Conservation (phyloP, 2,888 invertebrate genomes). For the Oxyteleia sp. region DNA sequence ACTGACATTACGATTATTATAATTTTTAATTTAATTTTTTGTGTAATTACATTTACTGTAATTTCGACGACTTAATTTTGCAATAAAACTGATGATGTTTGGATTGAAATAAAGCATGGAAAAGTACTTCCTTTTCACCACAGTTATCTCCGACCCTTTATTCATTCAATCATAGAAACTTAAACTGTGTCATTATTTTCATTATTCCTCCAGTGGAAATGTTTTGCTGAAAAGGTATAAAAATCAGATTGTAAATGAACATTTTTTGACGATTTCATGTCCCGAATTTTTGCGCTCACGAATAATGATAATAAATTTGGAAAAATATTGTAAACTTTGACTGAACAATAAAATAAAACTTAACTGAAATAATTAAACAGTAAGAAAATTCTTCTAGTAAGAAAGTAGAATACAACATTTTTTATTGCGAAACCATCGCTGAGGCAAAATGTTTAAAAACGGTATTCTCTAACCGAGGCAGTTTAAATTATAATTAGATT, state of each 20-base stretch:
- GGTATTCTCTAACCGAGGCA: constrained; percentile 12
- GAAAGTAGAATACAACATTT: too few species aligned
- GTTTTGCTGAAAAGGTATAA: constrained; percentile 21
- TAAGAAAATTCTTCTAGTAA: neutral
- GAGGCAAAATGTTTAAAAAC: too few species aligned
- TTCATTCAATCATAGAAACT: constrained; percentile 62
- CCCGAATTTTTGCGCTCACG: too few species aligned
- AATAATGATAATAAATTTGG: too few species aligned
- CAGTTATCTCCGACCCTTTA: constrained; percentile 62
- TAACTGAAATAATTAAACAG: neutral
- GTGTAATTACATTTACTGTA: neutral
- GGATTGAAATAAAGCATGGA: constrained; percentile 51
- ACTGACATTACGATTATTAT: neutral
- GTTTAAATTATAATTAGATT: constrained; percentile 54
- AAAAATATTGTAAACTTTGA: too few species aligned
- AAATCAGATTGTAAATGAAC: too few species aligned
- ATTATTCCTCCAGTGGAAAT: constrained; percentile 48
- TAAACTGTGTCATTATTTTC: constrained; percentile 57
- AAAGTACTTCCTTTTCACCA: constrained; percentile 66
- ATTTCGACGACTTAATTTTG: neutral
- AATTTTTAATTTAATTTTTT: neutral
- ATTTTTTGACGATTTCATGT: too few species aligned
- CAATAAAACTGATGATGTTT: constrained; percentile 19
- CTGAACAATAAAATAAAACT: too few species aligned
- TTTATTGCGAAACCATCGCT: too few species aligned